Base-by-base conservation (phyloP, 2,888 invertebrate genomes). In the Griposia aprilina region DNA sequence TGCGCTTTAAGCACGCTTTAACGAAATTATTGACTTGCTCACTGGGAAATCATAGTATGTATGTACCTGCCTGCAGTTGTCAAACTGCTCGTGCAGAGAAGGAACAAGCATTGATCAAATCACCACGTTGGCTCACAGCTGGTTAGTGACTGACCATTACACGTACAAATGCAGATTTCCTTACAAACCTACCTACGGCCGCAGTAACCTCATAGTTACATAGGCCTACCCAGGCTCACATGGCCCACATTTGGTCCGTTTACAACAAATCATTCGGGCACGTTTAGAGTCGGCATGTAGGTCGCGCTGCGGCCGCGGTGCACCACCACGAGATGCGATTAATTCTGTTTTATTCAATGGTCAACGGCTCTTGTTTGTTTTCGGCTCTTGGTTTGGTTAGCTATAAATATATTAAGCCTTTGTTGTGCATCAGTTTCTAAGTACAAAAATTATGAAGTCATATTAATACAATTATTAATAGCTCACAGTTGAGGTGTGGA, bases 331-430 rank as follows among this genome's bases (percentile, higher is more conserved):
- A 57, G 26, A 83, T 66, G 62, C 26, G 48, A 74, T 83, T 83
- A 67, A 83, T 83, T 80, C n/a, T 83, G 76, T 67, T 83, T 81
- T 80, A 83, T 80, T 80, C 72, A 80, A 74, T 80, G 76, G 45
- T 70, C 60, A 70, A 70, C 52, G 26, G 71, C 17, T 62, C 36
- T 73, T 80, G 63, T 75, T 70, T 70, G 48, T 52, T 67, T 60
- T 23, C 4, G 7, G 7, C 41, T 55, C 36, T 36, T 68, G 6
- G 5, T n/a, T 23, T 23, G 3, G 62, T 50, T 55, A n/a, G 7
- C 30, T 20, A 15, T 7, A 36, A 45, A 10, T 45, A 41, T 41
- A 41, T 7, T 7, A 45, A 45, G 23, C 7, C 20, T 67, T 15
- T n/a, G 15, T 23, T 30, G 8, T 59, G 6, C 17, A 1, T 55